These are phyloP conservation scores for Bubalus kerabau DNA, from an alignment of 2,113 vertebrate genomes.

Conservation along the genomic window DNA sequence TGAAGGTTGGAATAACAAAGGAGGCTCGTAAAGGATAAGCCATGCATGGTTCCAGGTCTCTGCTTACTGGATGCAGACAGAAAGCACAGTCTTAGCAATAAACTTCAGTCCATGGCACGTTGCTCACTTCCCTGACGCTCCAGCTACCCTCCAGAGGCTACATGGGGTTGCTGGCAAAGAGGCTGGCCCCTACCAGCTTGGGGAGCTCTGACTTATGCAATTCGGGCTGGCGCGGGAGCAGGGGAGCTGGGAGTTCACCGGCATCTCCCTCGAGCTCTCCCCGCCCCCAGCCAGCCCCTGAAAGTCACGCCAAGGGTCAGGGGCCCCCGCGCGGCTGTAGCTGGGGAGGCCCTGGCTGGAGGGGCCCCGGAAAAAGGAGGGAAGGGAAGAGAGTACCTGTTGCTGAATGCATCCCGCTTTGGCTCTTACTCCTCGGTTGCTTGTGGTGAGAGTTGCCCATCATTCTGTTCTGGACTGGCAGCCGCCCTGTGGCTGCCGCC, in stretches of 20 bases:
- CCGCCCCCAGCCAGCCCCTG: conserved; percentile 62
- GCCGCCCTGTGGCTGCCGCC: conserved; percentile 47
- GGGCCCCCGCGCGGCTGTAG: background rate
- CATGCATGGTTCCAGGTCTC: conserved; percentile 35
- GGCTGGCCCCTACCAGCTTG: conserved; percentile 28
- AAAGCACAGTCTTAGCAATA: conserved; percentile 65
- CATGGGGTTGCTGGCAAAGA: background rate
- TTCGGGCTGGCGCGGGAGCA: conserved; percentile 31
- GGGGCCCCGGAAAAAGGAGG: conserved; percentile 48
- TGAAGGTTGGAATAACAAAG: conserved; percentile 69
- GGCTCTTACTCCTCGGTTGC: conserved; percentile 72
- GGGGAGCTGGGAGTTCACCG: conserved; percentile 56
- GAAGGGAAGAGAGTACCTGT: conserved; percentile 72
- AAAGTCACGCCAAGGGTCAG: conserved; percentile 62
- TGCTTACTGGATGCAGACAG: conserved; percentile 44
- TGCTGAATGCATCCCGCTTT: conserved; percentile 76
- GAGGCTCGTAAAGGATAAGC: conserved; percentile 33
- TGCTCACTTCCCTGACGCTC: conserved; percentile 56
- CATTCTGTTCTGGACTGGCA: conserved; percentile 75
- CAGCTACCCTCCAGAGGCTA: conserved; percentile 62
- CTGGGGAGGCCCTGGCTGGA: conserved; percentile 36
- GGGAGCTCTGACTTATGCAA: conserved; percentile 61
- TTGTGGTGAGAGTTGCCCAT: conserved; percentile 80
- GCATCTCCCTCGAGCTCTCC: conserved; percentile 52
- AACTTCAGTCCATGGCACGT: conserved; percentile 58